phyloP scores from a whole-genome alignment of 1,140 invertebrate genomes.

The Diorhabda carinulata region DNA sequence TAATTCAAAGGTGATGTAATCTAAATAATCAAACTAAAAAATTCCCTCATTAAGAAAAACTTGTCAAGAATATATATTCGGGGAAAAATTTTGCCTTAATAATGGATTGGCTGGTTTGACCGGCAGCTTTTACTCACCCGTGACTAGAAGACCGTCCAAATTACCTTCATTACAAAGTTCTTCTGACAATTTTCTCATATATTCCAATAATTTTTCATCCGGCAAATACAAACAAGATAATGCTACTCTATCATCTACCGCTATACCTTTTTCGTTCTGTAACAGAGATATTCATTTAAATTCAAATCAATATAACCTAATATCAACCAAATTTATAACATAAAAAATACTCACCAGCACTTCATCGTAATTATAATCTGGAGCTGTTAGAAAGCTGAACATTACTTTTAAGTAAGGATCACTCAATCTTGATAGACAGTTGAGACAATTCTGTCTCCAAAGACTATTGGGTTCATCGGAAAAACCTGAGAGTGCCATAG shows the following conservation, averaged over 20 bases:
- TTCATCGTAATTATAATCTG: constrained; percentile 72
- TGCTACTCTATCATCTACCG: constrained; percentile 85
- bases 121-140: constrained; percentile 54
- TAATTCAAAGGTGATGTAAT: no score
- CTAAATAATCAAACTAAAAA: no score
- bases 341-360: constrained; percentile 63
- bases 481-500: constrained; percentile 87
- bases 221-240: constrained; percentile 88
- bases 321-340: background rate
- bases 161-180: constrained; percentile 73
- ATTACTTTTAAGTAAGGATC: constrained; percentile 89
- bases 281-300: constrained; percentile 30
- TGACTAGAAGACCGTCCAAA: constrained; percentile 81
- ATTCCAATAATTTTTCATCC: constrained; percentile 75
- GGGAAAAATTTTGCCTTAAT: no score
- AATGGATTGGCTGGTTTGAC: no score
- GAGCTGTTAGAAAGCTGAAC: constrained; percentile 85
- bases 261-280: constrained; percentile 74
- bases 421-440: constrained; percentile 65
- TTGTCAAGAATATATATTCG: no score
- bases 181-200: constrained; percentile 66
- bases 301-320: background rate
- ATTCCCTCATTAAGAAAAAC: no score
- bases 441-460: constrained; percentile 76
- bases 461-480: constrained; percentile 76